These are phyloP conservation scores for Lysandra bellargus DNA, from an alignment of 2,888 invertebrate genomes.

Conservation along the genomic window DNA sequence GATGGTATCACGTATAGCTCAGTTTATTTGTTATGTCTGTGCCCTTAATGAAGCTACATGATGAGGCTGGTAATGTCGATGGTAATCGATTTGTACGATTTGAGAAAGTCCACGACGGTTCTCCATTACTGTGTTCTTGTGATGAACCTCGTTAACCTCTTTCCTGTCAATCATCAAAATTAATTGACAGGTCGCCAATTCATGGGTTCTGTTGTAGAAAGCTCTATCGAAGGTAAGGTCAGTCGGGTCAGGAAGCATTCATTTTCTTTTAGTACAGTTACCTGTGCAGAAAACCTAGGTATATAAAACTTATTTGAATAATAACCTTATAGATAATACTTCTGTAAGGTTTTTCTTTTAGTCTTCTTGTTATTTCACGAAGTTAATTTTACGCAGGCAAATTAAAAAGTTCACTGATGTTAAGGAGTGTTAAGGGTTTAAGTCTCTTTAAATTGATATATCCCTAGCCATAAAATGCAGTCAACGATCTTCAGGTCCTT, in stretches of 20 bases:
- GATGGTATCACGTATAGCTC: background rate
- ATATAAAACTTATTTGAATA: background rate
- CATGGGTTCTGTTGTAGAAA: background rate
- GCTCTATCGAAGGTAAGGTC: background rate
- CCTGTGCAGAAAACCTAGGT: background rate
- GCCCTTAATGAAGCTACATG: background rate
- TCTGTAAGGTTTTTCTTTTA: too few relatives aligned
- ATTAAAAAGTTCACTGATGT: too few relatives aligned
- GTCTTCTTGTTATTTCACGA: too few relatives aligned
- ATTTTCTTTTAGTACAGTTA: background rate
- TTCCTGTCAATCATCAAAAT: constrained; percentile 17
- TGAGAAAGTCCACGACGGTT: background rate
- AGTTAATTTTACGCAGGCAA: too few relatives aligned
- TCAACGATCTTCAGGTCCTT: background rate
- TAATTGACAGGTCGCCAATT: constrained; percentile 7
- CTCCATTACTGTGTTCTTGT: background rate
- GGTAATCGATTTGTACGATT: constrained; percentile 13
- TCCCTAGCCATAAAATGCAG: background rate
- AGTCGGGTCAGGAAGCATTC: background rate
- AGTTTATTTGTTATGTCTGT: background rate
- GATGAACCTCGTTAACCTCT: constrained; percentile 15
- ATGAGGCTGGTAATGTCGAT: background rate
- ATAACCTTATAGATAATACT: too few relatives aligned
- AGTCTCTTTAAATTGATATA: too few relatives aligned
- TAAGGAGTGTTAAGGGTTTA: too few relatives aligned